Percentiles rank a stretch among this genome's conserved stretches.
These are phyloP conservation scores for Chaetops frenatus DNA, from an alignment of 2,113 vertebrate species.

Conservation along the genomic window DNA sequence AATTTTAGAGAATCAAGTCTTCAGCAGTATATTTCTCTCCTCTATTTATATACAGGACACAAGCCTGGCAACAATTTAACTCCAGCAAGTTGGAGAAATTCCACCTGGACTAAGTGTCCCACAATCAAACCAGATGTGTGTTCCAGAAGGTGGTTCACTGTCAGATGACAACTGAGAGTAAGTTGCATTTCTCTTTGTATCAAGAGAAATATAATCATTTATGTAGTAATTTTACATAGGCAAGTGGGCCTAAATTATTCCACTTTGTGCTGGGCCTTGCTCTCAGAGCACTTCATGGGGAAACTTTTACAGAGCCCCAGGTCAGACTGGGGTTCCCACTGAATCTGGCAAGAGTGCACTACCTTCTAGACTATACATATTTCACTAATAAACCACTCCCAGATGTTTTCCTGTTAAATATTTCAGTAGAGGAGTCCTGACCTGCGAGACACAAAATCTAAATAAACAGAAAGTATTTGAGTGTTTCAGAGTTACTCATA, in stretches of 20 bases:
- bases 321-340: neutral
- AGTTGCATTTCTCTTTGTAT: neutral
- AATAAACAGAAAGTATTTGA: neutral
- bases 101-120: conserved; percentile 13
- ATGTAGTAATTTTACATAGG: neutral
- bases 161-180: neutral
- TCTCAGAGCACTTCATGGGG: neutral
- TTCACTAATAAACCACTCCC: neutral
- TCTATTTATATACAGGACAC: neutral
- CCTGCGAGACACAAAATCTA: neutral
- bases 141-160: neutral
- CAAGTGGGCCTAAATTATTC: neutral
- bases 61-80: conserved; percentile 15
- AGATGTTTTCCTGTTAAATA: neutral
- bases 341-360: neutral
- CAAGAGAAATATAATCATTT: neutral
- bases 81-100: conserved; percentile 28
- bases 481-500: neutral
- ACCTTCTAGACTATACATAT: neutral
- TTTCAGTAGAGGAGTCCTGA: neutral
- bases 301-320: neutral
- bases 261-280: neutral
- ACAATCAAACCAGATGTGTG: neutral
- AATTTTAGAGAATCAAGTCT: neutral
- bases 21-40: neutral